phyloP scores from a whole-genome alignment of 2,113 vertebrate species.

The Apistogramma diplotaenia region DNA sequence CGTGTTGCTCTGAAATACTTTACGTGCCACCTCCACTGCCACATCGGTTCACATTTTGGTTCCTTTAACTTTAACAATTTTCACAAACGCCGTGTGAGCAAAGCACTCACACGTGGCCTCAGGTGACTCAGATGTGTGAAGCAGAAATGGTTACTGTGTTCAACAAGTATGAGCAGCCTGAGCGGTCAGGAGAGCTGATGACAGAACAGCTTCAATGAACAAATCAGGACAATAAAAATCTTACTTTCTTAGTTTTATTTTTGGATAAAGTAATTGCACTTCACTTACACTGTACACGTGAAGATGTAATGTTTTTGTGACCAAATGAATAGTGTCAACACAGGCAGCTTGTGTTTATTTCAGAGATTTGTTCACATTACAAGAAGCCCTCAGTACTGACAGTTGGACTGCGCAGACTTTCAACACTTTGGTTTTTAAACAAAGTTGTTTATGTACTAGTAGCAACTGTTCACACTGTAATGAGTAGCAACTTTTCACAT shows the following conservation, averaged over 20 bases:
- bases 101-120: conserved; percentile 1
- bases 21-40: background rate
- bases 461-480: fast-evolving
- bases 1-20: background rate
- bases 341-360: too few relatives aligned
- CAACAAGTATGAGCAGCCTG: background rate
- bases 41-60: background rate
- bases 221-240: background rate
- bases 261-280: too few relatives aligned
- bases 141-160: background rate
- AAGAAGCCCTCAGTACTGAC: too few relatives aligned
- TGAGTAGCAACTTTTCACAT: fast-evolving
- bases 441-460: background rate
- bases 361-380: background rate
- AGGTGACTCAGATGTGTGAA: background rate
- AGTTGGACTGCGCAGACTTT: too few relatives aligned
- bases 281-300: too few relatives aligned
- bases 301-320: background rate
- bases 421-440: too few relatives aligned
- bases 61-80: background rate
- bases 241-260: background rate
- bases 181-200: background rate
- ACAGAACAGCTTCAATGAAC: background rate
- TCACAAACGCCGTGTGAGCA: background rate
- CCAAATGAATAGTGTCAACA: background rate